phyloP scores from a whole-genome alignment of 2,888 invertebrate species.

The Shargacucullia verbasci region DNA sequence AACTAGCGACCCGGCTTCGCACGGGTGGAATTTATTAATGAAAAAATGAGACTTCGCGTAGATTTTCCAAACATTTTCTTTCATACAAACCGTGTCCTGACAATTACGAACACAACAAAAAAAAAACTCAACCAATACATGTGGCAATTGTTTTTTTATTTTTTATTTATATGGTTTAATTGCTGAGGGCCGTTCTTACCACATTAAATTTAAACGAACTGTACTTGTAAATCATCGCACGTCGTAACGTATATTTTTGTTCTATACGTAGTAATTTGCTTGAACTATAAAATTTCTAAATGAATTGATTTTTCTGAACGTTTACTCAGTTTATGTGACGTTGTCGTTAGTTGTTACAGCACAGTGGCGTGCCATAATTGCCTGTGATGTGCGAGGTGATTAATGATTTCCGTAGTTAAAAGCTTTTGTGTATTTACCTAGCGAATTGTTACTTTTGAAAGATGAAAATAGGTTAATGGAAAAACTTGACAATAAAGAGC shows the following conservation, averaged over 20 bases:
- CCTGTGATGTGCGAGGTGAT: constrained; percentile 16
- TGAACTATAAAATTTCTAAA: background rate
- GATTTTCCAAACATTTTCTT: too few species aligned
- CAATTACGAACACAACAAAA: too few species aligned
- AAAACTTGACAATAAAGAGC: constrained; percentile 19
- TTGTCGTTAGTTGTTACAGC: too few species aligned
- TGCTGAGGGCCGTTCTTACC: constrained; percentile 7
- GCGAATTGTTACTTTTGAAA: constrained; percentile 11
- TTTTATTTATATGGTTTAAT: too few species aligned
- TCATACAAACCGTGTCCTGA: too few species aligned
- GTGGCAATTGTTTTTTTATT: too few species aligned
- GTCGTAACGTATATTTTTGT: constrained; percentile 8
- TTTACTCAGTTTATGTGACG: constrained; percentile 9
- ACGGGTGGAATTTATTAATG: too few species aligned
- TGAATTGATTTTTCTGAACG: constrained; percentile 16
- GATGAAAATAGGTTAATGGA: constrained; percentile 29
- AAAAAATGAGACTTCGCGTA: too few species aligned
- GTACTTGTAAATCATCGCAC: constrained; percentile 21
- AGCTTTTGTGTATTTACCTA: constrained; percentile 16
- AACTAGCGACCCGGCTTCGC: too few species aligned
- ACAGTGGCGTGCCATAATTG: constrained; percentile 19
- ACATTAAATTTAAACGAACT: constrained; percentile 37
- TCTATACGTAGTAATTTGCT: constrained; percentile 4
- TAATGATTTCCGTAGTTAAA: constrained; percentile 15
- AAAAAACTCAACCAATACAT: too few species aligned